A percentile compares a stretch with the other conserved stretches of the same genome.
Evolutionary conservation across 2,797 vertebrate genomes (phyloP).

Genomic region (Poeciliopsis paucimaculata): DNA sequence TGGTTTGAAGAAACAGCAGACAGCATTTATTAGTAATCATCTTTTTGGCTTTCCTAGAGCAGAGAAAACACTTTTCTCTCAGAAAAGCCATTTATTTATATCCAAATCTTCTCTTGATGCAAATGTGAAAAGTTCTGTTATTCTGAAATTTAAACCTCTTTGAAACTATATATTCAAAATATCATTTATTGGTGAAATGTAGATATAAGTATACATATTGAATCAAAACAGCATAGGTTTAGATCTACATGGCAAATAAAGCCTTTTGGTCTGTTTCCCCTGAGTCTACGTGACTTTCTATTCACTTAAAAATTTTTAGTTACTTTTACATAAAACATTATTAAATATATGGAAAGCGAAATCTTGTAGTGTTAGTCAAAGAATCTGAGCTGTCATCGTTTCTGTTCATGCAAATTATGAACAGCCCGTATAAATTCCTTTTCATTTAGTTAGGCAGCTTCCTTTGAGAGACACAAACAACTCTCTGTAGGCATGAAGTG

Average conservation of each 20-base stretch:
- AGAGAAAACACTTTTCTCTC: background rate
- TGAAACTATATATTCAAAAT: background rate
- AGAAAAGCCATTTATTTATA: background rate
- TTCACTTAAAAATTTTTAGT: background rate
- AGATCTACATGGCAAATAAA: background rate
- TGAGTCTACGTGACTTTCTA: background rate
- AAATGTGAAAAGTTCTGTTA: too few relatives aligned
- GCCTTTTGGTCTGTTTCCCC: background rate
- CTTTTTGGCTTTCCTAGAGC: background rate
- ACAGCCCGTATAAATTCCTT: slow-evolving; percentile 5
- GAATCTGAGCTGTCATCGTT: background rate
- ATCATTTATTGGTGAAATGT: background rate
- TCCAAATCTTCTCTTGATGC: background rate
- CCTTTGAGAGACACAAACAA: slow-evolving; percentile 2
- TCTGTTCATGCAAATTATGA: slow-evolving; percentile 1
- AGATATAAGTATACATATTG: background rate
- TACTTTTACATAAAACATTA: background rate
- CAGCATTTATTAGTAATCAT: background rate
- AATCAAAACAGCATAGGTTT: background rate
- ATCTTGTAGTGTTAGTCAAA: background rate
- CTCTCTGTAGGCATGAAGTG: slow-evolving; percentile 49
- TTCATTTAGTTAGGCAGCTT: background rate
- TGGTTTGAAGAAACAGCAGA: background rate
- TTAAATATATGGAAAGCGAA: background rate
- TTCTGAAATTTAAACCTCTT: background rate